phyloP scores from a whole-genome alignment of 2,888 invertebrate species.

The Tortrix viridana region DNA sequence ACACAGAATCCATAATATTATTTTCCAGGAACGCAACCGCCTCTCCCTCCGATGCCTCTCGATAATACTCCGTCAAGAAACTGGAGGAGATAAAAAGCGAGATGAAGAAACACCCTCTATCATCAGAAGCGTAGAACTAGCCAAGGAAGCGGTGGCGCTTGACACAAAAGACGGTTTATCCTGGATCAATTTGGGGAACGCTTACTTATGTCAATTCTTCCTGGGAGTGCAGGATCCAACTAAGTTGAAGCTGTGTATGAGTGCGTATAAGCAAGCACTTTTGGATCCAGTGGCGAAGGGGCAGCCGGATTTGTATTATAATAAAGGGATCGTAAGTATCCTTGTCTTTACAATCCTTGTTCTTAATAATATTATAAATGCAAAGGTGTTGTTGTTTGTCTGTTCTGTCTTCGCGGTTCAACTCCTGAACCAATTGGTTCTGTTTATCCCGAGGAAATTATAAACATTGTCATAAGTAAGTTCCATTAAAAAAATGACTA shows the following conservation, averaged over 20 bases:
- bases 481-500: no score
- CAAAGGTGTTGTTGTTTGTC: no score
- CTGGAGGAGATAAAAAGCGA: constrained; percentile 55
- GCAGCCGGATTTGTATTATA: constrained; percentile 92
- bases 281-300: constrained; percentile 87
- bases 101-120: constrained; percentile 85
- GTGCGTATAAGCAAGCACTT: constrained; percentile 92
- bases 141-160: constrained; percentile 91
- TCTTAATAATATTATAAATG: no score
- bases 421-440: no score
- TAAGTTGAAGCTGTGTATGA: constrained; percentile 88
- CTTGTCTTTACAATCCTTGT: no score
- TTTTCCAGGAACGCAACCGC: constrained; percentile 87
- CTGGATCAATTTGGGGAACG: constrained; percentile 94
- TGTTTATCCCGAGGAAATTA: no score
- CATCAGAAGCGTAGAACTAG: constrained; percentile 89
- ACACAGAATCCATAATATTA: no score
- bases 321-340: constrained; percentile 91
- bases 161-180: constrained; percentile 91
- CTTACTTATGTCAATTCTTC: constrained; percentile 92
- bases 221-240: constrained; percentile 88
- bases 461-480: no score
- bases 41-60: constrained; percentile 91
- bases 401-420: no score
- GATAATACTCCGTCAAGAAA: constrained; percentile 90